Percentiles rank a stretch among this genome's conserved stretches.
phyloP scores from a whole-genome alignment of 2,797 vertebrate species.

The Macropus fuliginosus region DNA sequence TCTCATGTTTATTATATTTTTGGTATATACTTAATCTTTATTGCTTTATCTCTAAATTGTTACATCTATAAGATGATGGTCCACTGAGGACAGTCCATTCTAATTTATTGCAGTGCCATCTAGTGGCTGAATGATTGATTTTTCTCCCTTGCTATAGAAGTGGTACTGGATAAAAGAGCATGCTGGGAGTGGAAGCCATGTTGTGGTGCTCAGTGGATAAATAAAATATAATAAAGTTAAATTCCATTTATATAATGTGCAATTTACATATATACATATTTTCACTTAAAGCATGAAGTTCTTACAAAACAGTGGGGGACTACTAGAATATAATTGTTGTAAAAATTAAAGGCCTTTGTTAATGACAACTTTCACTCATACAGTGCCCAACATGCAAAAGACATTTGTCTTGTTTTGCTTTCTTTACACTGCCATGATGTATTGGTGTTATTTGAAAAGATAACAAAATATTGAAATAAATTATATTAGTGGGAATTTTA shows the following conservation, averaged over 20 bases:
- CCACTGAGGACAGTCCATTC: constrained; percentile 56
- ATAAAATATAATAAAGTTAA: constrained; percentile 4
- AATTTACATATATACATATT: constrained; percentile 19
- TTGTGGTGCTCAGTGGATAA: constrained; percentile 1
- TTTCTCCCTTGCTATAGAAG: constrained; percentile 18
- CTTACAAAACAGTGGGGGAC: constrained; percentile 19
- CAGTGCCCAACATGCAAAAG: neutral
- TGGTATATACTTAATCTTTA: constrained; percentile 84
- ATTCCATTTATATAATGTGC: neutral
- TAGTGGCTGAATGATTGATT: constrained; percentile 61
- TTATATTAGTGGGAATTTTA: neutral
- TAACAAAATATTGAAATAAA: neutral
- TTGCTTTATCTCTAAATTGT: constrained; percentile 81
- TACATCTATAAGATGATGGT: constrained; percentile 62
- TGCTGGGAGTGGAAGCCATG: constrained; percentile 54
- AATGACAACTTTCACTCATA: constrained; percentile 4
- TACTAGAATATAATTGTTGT: constrained; percentile 15
- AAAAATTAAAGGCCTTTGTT: constrained; percentile 10
- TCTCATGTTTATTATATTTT: constrained; percentile 82
- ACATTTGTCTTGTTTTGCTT: neutral
- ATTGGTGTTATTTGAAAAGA: neutral
- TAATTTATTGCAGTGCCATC: constrained; percentile 63
- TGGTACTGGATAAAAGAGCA: constrained; percentile 3
- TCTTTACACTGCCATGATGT: neutral
- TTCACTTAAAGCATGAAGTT: constrained; percentile 16